A percentile compares a stretch with the other conserved stretches of the same genome.
Evolutionary conservation across 2,113 vertebrate genomes (phyloP).

Genomic region (Spermophilus dauricus): DNA sequence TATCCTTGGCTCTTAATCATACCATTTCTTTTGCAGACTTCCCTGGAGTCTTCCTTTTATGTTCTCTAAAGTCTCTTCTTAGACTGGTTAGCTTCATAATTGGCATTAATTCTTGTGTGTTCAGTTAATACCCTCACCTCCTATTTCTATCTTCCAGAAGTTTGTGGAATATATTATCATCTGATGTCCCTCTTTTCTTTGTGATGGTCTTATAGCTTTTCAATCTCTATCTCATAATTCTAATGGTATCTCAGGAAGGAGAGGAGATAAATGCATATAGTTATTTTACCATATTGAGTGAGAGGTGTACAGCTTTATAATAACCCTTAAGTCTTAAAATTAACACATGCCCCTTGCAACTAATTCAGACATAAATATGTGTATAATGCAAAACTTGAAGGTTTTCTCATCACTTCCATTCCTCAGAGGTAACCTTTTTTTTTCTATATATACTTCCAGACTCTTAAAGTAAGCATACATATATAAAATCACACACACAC

Average conservation of each 20-base stretch:
- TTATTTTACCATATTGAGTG: slow-evolving; percentile 35
- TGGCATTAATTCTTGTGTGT: neutral
- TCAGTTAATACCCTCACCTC: neutral
- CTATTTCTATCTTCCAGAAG: slow-evolving; percentile 40
- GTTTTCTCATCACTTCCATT: neutral
- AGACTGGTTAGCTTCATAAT: neutral
- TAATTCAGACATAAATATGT: slow-evolving; percentile 39
- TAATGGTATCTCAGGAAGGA: slow-evolving; percentile 2
- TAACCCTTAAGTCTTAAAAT: slow-evolving; percentile 27
- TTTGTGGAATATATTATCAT: slow-evolving; percentile 42
- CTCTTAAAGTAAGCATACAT: neutral
- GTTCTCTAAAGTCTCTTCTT: neutral
- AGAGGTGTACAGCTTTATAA: slow-evolving; percentile 4
- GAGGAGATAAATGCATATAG: slow-evolving; percentile 5
- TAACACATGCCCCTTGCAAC: neutral
- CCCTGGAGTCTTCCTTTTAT: neutral
- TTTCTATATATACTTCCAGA: slow-evolving; percentile 25
- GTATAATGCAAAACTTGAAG: neutral
- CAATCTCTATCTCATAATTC: slow-evolving; percentile 10
- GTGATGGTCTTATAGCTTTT: neutral
- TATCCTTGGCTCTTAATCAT: slow-evolving; percentile 20
- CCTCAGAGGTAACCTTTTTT: neutral
- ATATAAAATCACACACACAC: slow-evolving; percentile 5
- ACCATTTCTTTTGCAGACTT: neutral
- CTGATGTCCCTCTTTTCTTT: neutral